Conservation (phyloP, 2,888 invertebrate species). For the Aspidiotus rigidus region DNA sequence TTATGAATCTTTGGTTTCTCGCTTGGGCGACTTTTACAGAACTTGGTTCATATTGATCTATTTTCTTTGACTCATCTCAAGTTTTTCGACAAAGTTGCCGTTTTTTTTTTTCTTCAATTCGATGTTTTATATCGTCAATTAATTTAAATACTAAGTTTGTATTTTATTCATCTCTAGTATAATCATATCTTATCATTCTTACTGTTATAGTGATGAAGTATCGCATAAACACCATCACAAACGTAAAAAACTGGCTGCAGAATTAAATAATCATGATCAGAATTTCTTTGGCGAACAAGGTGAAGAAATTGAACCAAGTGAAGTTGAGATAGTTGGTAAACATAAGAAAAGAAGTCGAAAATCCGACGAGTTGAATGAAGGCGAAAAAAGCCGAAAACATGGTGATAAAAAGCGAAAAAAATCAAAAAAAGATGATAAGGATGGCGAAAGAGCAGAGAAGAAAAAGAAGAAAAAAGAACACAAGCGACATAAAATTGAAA, state of each 20-base stretch:
- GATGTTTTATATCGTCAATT: no score
- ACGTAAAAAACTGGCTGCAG: constrained; percentile 3
- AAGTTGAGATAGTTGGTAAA: constrained; percentile 2
- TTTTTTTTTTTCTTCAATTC: no score
- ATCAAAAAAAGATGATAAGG: constrained; percentile 19
- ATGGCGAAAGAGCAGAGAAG: constrained; percentile 4
- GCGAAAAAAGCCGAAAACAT: constrained; percentile 20
- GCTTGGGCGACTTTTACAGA: no score
- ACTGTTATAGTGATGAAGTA: not conserved
- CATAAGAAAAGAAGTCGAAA: constrained; percentile 23
- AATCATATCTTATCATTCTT: no score
- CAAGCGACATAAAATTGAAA: constrained; percentile 12
- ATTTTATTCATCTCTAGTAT: no score
- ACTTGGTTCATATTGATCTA: no score
- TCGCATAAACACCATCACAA: not conserved
- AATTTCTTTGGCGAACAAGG: not conserved
- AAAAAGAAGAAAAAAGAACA: constrained; percentile 24
- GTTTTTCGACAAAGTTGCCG: no score
- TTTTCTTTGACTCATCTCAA: no score
- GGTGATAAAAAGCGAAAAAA: constrained; percentile 21
- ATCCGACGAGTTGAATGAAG: constrained; percentile 15
- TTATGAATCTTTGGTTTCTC: no score
- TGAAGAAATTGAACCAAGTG: constrained; percentile 11
- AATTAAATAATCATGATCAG: constrained; percentile 15
- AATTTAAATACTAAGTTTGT: no score